Conservation (phyloP, 2,113 vertebrate species). For the Sander vitreus region DNA sequence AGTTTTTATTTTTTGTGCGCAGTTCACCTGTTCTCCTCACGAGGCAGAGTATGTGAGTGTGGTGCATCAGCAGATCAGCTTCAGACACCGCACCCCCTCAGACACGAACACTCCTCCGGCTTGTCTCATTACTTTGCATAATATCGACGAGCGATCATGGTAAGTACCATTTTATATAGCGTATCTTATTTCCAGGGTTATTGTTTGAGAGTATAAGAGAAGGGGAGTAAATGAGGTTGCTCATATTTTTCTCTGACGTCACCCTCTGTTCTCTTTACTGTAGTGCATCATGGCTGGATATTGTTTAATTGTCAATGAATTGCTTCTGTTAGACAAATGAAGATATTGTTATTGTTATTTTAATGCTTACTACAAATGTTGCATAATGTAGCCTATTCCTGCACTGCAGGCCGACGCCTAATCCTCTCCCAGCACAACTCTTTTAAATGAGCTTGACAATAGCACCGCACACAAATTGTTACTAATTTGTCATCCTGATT, state of each 20-base stretch:
- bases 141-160: conserved; percentile 61
- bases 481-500: neutral
- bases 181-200: neutral
- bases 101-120: conserved; percentile 10
- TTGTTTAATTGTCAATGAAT: neutral
- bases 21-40: conserved; percentile 31
- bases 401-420: neutral
- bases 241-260: neutral
- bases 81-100: conserved; percentile 26
- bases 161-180: conserved; percentile 2
- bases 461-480: neutral
- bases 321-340: neutral
- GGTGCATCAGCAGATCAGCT: conserved; percentile 23
- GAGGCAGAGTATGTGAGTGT: conserved; percentile 18
- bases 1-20: neutral
- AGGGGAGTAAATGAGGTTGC: neutral
- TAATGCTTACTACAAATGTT: neutral
- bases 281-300: neutral
- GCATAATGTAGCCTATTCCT: neutral
- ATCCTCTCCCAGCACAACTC: conserved; percentile 15
- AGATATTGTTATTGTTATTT: neutral
- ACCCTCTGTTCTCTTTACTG: neutral
- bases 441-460: neutral
- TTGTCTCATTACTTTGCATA: conserved; percentile 60
- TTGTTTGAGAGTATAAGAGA: neutral